phyloP scores from a whole-genome alignment of 2,888 invertebrate genomes.

The Brachypalpus laphriformis region DNA sequence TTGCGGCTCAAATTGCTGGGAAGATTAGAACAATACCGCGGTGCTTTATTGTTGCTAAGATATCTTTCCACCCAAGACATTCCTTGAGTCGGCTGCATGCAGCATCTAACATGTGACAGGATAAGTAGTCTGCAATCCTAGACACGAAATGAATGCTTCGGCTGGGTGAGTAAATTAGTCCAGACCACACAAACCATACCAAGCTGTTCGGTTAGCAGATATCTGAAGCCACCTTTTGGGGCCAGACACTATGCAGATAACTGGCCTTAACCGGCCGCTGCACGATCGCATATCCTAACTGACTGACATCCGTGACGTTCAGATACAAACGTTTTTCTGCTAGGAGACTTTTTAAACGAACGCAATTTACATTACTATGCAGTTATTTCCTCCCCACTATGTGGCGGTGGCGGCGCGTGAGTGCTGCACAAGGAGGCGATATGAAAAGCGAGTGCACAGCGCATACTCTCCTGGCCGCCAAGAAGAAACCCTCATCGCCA shows the following conservation, averaged over 20 bases:
- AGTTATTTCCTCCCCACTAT: conserved; percentile 40
- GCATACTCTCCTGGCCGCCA: conserved; percentile 28
- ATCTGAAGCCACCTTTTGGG: conserved; percentile 69
- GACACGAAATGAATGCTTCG: conserved; percentile 71
- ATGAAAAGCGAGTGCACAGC: conserved; percentile 69
- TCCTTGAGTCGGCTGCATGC: conserved; percentile 38
- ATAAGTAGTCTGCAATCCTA: conserved; percentile 71
- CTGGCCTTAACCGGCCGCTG: conserved; percentile 59
- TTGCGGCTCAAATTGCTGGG: conserved; percentile 58
- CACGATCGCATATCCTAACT: conserved; percentile 73
- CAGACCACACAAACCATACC: conserved; percentile 70
- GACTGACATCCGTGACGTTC: conserved; percentile 73
- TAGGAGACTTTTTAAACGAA: conserved; percentile 71
- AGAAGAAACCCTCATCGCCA: conserved; percentile 13
- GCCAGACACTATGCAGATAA: conserved; percentile 72
- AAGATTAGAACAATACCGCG: conserved; percentile 73
- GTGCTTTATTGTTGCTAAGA: conserved; percentile 71
- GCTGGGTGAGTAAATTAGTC: conserved; percentile 72
- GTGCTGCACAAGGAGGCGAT: conserved; percentile 67
- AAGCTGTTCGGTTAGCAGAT: conserved; percentile 61
- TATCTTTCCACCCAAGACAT: conserved; percentile 56
- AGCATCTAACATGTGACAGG: conserved; percentile 72
- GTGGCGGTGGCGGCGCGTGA: conserved; percentile 48
- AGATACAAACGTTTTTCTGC: conserved; percentile 72
- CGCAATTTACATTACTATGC: conserved; percentile 72